A percentile compares a stretch with the other conserved stretches of the same genome.
These are phyloP conservation scores for Neomicropteryx cornuta DNA, from an alignment of 1,140 invertebrate species.

Conservation along the genomic window DNA sequence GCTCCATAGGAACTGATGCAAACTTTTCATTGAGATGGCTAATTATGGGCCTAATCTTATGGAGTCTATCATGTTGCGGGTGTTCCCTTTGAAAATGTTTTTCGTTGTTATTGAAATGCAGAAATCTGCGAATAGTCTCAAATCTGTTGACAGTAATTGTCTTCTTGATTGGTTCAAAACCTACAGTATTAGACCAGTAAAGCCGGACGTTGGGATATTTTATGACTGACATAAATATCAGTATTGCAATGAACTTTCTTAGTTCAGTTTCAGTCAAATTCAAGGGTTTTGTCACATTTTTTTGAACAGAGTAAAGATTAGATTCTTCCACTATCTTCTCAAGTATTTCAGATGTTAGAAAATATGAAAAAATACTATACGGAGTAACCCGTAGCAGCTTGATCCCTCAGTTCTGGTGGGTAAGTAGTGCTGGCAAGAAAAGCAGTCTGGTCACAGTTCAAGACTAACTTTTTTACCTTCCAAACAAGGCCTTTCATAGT, in stretches of 20 bases:
- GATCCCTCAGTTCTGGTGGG: constrained; percentile 5
- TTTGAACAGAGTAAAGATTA: constrained; percentile 17
- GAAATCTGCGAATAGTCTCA: constrained; percentile 18
- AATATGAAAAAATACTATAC: background rate
- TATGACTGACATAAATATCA: constrained; percentile 20
- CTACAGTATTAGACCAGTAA: constrained; percentile 17
- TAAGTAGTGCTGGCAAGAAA: constrained; percentile 1
- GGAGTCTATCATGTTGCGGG: constrained; percentile 22
- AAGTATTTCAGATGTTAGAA: constrained; percentile 3
- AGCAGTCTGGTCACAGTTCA: background rate
- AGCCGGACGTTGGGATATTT: no score
- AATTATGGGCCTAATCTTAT: constrained; percentile 23
- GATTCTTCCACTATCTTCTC: background rate
- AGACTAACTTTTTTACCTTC: constrained; percentile 2
- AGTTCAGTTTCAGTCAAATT: constrained; percentile 19
- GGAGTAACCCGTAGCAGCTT: constrained; percentile 3
- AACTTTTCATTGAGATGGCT: constrained; percentile 18
- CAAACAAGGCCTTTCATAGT: constrained; percentile 9
- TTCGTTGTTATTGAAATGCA: constrained; percentile 20
- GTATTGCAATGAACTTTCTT: constrained; percentile 21
- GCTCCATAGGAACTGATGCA: constrained; percentile 14
- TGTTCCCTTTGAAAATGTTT: constrained; percentile 19
- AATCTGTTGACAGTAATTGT: constrained; percentile 17
- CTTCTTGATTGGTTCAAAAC: constrained; percentile 11
- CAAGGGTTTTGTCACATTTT: constrained; percentile 17